Base-by-base conservation (phyloP, 2,113 vertebrate species). In the Aix galericulata region DNA sequence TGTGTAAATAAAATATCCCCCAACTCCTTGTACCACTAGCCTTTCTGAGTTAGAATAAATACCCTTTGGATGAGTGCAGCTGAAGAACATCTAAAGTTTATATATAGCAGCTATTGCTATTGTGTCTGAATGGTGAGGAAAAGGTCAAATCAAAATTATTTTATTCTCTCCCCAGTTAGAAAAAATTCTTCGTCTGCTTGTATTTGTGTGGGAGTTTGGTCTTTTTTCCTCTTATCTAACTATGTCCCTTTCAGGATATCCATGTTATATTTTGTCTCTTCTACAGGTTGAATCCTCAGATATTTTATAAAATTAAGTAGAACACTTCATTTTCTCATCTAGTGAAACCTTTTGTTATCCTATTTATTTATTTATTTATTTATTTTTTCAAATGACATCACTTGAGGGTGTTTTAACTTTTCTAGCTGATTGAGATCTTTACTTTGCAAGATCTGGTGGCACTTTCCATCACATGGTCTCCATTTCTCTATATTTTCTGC, bases 1-100 rank as follows among this genome's bases (percentile, higher is more conserved):
- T 85, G 77, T 76, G 60, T 82, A 86, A 93, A 92, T 73, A 95
- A 95, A 93, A 86, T 58, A 82, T 76, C 63, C 77, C 84, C 85
- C 67, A 87, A 77, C 25, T 91, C 82, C 64, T 69, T 95, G 86
- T 66, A 93, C 71, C 52, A 88, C 63, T 76, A 82, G 53, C 52
- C 59, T 93, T 86, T 52, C 64, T 78, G 67, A 74, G 62, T 63
- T 67, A 86, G 85, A 91, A 91, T 73, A 94, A 78, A 86, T 86
- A 84, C 36, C 62, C 31, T 82, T 87, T 69, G 29, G 44, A 78
- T 79, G 38, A 84, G 36, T 2, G 1, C 38, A 91, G 66, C 58
- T 91, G 73, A 84, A 86, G 86, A 94, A 63, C 44, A 50, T 76
- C 44, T 58, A 26, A 76, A 44, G 66, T 89, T 94, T 91, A 92